These are phyloP conservation scores for Salticus scenicus DNA, from an alignment of 2,888 invertebrate species.

Conservation along the genomic window DNA sequence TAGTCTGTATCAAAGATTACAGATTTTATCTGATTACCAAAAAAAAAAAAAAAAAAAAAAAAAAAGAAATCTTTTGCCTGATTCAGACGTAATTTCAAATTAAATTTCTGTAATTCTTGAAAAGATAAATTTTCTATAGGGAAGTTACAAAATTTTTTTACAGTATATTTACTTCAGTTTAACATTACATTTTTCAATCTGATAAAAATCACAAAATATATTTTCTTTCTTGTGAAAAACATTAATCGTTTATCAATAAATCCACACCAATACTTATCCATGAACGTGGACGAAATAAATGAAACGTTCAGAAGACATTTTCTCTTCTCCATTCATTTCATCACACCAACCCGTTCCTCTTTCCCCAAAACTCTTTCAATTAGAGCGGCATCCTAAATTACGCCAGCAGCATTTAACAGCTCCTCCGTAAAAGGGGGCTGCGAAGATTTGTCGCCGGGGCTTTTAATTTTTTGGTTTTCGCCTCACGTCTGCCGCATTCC, in stretches of 20 bases:
- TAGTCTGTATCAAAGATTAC: too few relatives aligned
- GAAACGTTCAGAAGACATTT: not conserved
- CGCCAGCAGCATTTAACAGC: conserved; percentile 31
- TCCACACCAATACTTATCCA: not conserved
- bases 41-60: too few relatives aligned
- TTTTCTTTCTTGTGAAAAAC: not conserved
- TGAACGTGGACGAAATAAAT: not conserved
- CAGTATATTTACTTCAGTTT: too few relatives aligned
- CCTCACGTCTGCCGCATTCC: conserved; percentile 55
- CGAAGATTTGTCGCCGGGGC: conserved; percentile 24
- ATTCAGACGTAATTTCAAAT: too few relatives aligned
- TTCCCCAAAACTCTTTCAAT: conserved; percentile 13
- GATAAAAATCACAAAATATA: not conserved
- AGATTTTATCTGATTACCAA: too few relatives aligned
- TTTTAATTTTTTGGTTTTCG: conserved; percentile 65
- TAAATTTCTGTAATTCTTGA: too few relatives aligned
- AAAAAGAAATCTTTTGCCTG: too few relatives aligned
- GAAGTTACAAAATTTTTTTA: too few relatives aligned
- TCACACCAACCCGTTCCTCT: conserved; percentile 3
- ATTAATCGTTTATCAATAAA: not conserved
- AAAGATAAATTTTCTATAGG: too few relatives aligned
- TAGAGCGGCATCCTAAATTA: conserved; percentile 23
- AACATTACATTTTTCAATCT: too few relatives aligned
- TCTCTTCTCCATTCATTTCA: not conserved
- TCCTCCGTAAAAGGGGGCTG: conserved; percentile 37